Evolutionary conservation across 2,113 vertebrate genomes (phyloP).

Genomic region (Columba livia): DNA sequence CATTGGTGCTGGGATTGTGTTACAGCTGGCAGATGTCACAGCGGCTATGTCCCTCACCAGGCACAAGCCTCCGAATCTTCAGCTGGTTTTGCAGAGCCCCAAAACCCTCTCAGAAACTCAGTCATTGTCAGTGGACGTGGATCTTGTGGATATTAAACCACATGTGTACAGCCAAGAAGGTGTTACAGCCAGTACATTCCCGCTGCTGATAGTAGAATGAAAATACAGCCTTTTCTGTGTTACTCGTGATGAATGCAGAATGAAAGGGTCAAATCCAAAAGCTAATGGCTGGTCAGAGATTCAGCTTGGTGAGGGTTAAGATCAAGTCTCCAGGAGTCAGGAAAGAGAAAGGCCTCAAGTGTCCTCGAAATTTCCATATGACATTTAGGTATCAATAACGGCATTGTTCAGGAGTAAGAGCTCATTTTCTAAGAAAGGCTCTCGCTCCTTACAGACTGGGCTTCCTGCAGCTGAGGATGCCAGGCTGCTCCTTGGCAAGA

Average conservation of each 20-base stretch:
- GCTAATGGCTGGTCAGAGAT: conserved; percentile 41
- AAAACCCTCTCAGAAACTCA: neutral
- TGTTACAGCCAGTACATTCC: neutral
- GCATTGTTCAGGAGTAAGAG: conserved; percentile 62
- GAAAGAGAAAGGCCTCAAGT: conserved; percentile 73
- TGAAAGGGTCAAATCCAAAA: conserved; percentile 45
- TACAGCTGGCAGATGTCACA: neutral
- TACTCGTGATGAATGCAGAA: conserved; percentile 20
- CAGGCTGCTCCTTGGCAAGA: conserved; percentile 26
- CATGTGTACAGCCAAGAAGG: accelerated
- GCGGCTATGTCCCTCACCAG: neutral
- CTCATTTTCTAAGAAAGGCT: conserved; percentile 58
- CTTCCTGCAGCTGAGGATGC: conserved; percentile 30
- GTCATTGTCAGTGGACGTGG: neutral
- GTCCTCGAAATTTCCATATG: conserved; percentile 75
- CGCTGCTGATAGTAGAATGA: neutral
- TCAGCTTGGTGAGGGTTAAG: conserved; percentile 67
- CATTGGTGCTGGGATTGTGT: accelerated
- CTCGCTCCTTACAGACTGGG: neutral
- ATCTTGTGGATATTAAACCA: neutral
- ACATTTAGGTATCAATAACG: conserved; percentile 77
- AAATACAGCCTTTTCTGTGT: conserved; percentile 4
- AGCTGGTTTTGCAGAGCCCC: neutral
- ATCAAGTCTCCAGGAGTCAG: conserved; percentile 63
- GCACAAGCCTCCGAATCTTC: neutral